Evolutionary conservation across 2,888 invertebrate species (phyloP).

Genomic region (Cataglyphis rosenhaueri): DNA sequence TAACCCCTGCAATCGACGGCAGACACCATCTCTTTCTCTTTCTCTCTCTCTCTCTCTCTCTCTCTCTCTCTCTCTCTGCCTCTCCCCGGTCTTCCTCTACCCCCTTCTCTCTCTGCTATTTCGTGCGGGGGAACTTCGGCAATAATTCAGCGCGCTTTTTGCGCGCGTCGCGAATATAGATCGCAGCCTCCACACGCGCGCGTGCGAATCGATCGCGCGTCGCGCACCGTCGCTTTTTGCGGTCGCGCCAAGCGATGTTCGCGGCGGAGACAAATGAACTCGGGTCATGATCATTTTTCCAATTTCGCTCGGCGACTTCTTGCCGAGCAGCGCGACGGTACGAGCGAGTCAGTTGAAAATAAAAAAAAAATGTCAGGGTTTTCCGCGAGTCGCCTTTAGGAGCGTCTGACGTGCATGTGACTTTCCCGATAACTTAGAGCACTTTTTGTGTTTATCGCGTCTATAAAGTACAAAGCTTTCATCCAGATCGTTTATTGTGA

Average conservation of each 20-base stretch:
- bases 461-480: neutral
- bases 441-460: slow-evolving; percentile 22
- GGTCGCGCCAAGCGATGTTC: slow-evolving; percentile 46
- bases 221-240: slow-evolving; percentile 44
- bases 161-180: slow-evolving; percentile 54
- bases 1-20: slow-evolving; percentile 40
- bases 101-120: slow-evolving; percentile 9
- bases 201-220: slow-evolving; percentile 57
- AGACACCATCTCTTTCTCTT: neutral
- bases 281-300: slow-evolving; percentile 56
- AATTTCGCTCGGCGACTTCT: slow-evolving; percentile 44
- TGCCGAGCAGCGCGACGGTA: slow-evolving; percentile 5
- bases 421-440: slow-evolving; percentile 36
- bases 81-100: neutral
- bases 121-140: slow-evolving; percentile 49
- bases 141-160: slow-evolving; percentile 55
- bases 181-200: slow-evolving; percentile 52
- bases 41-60: neutral
- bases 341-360: slow-evolving; percentile 7
- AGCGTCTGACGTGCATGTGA: slow-evolving; percentile 8
- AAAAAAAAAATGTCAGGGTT: slow-evolving; percentile 1
- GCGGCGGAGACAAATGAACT: slow-evolving; percentile 56
- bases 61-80: neutral
- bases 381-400: slow-evolving; percentile 13
- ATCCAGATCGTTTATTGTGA: slow-evolving; percentile 11